A percentile compares a stretch with the other conserved stretches of the same genome.
These are phyloP conservation scores for Pararge aegeria DNA, from an alignment of 1,140 invertebrate genomes.

Conservation along the genomic window DNA sequence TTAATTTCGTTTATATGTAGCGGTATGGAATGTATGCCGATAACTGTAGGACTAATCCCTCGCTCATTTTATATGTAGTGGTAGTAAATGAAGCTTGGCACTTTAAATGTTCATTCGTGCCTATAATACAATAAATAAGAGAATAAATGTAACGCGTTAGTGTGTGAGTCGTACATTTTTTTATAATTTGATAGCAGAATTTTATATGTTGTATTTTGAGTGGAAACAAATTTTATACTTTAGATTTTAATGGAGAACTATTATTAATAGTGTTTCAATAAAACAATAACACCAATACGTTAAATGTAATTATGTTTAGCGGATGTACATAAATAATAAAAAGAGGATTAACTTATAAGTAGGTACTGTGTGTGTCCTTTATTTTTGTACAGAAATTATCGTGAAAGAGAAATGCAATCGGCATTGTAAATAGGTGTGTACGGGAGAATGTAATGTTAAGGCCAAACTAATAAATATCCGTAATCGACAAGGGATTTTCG, in stretches of 20 bases:
- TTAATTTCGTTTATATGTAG: conserved; percentile 2
- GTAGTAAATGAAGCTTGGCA: conserved; percentile 46
- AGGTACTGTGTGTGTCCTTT: conserved; percentile 42
- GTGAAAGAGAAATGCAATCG: conserved; percentile 19
- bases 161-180: conserved; percentile 33
- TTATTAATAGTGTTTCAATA: conserved; percentile 46
- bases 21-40: conserved; percentile 10
- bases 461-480: background rate
- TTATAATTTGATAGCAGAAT: conserved; percentile 56
- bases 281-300: conserved; percentile 64
- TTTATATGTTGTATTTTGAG: conserved; percentile 39
- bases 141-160: conserved; percentile 38
- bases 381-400: conserved; percentile 61
- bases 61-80: conserved; percentile 46
- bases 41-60: conserved; percentile 63
- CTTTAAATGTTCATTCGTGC: conserved; percentile 63
- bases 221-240: conserved; percentile 58
- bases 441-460: conserved; percentile 15
- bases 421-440: conserved; percentile 51
- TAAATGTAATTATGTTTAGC: conserved; percentile 29
- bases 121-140: conserved; percentile 56
- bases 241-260: conserved; percentile 43
- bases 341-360: background rate
- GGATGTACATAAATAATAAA: conserved; percentile 28
- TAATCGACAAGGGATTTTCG: too few relatives aligned